These are phyloP conservation scores for Chrysina gloriosa DNA, from an alignment of 2,888 invertebrate species.

Conservation along the genomic window DNA sequence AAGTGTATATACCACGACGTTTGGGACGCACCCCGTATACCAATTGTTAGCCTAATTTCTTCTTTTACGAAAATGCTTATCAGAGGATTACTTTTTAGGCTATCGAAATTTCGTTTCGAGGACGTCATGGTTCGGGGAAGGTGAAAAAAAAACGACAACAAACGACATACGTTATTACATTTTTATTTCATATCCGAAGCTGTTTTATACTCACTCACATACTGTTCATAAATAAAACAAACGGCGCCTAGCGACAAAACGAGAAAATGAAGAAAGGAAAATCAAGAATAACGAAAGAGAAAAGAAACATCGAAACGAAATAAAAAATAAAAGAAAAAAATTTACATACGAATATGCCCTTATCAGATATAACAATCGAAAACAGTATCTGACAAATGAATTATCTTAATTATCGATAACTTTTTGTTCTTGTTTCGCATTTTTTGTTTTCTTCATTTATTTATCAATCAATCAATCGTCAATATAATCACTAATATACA, in stretches of 20 bases:
- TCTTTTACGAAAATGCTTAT: too few relatives aligned
- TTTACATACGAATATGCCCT: not conserved
- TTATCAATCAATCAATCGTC: not conserved
- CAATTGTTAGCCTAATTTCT: too few relatives aligned
- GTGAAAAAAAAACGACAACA: slow-evolving; percentile 9
- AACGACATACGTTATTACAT: slow-evolving; percentile 26
- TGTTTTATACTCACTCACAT: slow-evolving; percentile 49
- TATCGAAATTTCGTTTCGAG: too few relatives aligned
- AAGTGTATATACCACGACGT: too few relatives aligned
- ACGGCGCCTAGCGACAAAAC: slow-evolving; percentile 54
- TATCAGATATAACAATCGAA: not conserved
- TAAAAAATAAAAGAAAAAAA: not conserved
- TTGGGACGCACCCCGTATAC: too few relatives aligned
- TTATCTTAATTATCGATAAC: too few relatives aligned
- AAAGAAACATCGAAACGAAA: not conserved
- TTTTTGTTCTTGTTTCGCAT: too few relatives aligned
- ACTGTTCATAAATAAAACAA: slow-evolving; percentile 47
- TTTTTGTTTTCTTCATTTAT: too few relatives aligned
- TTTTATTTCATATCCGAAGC: slow-evolving; percentile 48
- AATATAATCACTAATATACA: not conserved
- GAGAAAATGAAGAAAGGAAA: slow-evolving; percentile 47
- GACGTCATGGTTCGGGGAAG: not conserved
- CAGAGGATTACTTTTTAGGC: too few relatives aligned
- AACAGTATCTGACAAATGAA: not conserved
- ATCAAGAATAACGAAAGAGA: slow-evolving; percentile 20